These are phyloP conservation scores for Syrrhaptes paradoxus DNA, from an alignment of 2,113 vertebrate species.

Conservation along the genomic window DNA sequence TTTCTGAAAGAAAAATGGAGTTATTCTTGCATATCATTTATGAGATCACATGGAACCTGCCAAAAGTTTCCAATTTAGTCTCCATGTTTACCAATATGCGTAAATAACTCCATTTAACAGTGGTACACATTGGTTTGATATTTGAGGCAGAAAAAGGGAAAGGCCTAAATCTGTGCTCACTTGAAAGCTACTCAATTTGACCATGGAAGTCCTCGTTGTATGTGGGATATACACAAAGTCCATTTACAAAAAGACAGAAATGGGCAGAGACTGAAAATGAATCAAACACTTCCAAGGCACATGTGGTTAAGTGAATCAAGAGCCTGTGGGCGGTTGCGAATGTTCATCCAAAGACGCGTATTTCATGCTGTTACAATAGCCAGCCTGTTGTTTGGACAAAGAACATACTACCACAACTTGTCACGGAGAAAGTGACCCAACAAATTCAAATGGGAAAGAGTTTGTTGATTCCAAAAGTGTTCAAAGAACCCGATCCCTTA, in stretches of 20 bases:
- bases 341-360: not conserved
- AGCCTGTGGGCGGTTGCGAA: not conserved
- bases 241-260: not conserved
- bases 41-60: not conserved
- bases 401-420: not conserved
- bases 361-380: not conserved
- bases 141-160: not conserved
- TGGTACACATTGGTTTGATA: not conserved
- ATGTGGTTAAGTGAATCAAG: constrained; percentile 11
- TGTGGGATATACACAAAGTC: not conserved
- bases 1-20: not conserved
- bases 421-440: not conserved
- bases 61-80: not conserved
- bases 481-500: not conserved
- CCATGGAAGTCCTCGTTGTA: not conserved
- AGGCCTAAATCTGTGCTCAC: not conserved
- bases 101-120: not conserved
- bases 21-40: not conserved
- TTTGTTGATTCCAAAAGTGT: not conserved
- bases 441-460: not conserved
- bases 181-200: not conserved
- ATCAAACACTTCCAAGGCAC: not conserved
- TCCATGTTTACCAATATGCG: not conserved
- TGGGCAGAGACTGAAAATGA: not conserved
- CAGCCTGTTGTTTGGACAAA: not conserved